Base-by-base conservation (phyloP, 2,888 invertebrate species). In the Alsophila aescularia region DNA sequence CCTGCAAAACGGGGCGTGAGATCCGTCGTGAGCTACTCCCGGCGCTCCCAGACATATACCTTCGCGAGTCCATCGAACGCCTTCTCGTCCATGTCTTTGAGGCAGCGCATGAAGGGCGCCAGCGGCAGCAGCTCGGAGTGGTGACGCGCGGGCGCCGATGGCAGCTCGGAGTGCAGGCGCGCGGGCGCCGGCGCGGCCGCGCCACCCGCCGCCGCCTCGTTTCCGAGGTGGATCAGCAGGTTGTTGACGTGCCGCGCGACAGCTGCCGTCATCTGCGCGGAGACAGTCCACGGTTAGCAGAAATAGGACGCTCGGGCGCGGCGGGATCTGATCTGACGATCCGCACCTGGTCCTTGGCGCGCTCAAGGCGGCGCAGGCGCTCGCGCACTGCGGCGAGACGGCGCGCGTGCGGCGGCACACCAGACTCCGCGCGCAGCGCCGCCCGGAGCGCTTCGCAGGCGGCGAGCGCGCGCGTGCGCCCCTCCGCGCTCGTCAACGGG, bases 181-280 rank as follows among this genome's bases (percentile, higher is more conserved):
- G 27, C 16, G 96, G 67, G 95, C 95, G 62, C 61, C 53, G 62
- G 66, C 53, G 95, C 95, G 62, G 60, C 53, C 63, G 66, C 53
- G 66, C 61, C 55, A 56, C 81, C 81, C 45, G 90, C 57, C 57
- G 82, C 81, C 45, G 90, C 90, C 75, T 90, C 93, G 80, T 93
- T 93, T 47, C 94, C 98, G 90, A 98, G 94, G 88, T 99, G 98
- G 73, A 98, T 97, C 69, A 99, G 98, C 45, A 98, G 93, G 90
- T 99, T 98, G 82, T 98, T 98, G 44, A 99, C 93, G 83, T 99
- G 98, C 14, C 98, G 94, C 57, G 96, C 96, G 48, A 99, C 94
- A 37, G 96, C 95, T 51, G 95, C 94, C 0, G 97, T 96, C 39
- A n/a, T n/a, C n/a, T n/a, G n/a, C n/a, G n/a, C n/a, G n/a, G n/a